These are phyloP conservation scores for Acanthosepion esculentum DNA, from an alignment of 2,888 invertebrate genomes.

Conservation along the genomic window DNA sequence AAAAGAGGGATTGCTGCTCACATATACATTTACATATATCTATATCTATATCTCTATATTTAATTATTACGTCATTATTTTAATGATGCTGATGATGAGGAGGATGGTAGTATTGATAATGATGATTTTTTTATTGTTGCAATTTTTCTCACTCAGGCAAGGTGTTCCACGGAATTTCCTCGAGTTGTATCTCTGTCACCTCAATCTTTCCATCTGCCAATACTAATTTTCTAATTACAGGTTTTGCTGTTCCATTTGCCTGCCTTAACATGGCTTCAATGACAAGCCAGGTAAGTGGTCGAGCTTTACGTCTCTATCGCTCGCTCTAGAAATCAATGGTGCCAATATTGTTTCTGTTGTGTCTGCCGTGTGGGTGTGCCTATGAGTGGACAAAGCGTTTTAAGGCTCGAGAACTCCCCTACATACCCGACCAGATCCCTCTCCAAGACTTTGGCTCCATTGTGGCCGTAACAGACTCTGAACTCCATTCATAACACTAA, in stretches of 20 bases:
- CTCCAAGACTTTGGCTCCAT: background rate
- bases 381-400: background rate
- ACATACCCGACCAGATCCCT: too few species aligned
- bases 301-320: constrained; percentile 33
- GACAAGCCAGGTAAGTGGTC: constrained; percentile 8
- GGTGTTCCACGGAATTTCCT: background rate
- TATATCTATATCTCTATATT: too few species aligned
- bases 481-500: too few species aligned
- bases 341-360: background rate
- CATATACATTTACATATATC: too few species aligned
- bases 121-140: background rate
- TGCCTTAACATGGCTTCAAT: constrained; percentile 45
- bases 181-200: background rate
- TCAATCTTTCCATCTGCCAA: background rate
- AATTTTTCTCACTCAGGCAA: background rate
- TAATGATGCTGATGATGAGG: too few species aligned
- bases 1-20: too few species aligned
- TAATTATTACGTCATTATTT: too few species aligned
- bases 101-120: background rate
- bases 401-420: too few species aligned
- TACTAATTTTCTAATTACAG: constrained; percentile 33
- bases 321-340: background rate
- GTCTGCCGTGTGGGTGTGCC: background rate
- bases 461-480: background rate
- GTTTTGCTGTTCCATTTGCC: constrained; percentile 44